These are phyloP conservation scores for Chondrilla cf. caribensis DNA, from an alignment of 37 sponge, comb jelly and placozoan species.

Conservation along the genomic window DNA sequence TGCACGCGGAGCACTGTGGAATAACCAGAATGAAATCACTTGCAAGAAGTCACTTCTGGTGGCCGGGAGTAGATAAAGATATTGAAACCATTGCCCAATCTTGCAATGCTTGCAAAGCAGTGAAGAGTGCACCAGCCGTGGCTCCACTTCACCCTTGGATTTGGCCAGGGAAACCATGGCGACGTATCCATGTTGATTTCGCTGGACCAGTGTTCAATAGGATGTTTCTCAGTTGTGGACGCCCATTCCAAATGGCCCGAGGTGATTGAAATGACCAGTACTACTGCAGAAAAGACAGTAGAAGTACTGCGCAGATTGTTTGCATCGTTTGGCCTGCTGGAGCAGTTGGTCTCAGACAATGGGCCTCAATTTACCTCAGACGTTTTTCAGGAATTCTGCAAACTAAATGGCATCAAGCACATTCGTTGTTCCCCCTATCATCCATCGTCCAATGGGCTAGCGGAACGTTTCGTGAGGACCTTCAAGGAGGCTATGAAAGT, in stretches of 20 bases:
- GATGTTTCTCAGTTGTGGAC: conserved; percentile 19
- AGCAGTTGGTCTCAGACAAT: conserved; percentile 46
- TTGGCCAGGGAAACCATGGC: background rate
- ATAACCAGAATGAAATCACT: conserved; percentile 29
- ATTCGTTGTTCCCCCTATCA: conserved; percentile 37
- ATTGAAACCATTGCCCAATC: background rate
- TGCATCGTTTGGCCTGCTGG: conserved; percentile 11
- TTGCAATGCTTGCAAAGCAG: background rate
- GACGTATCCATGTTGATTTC: conserved; percentile 18
- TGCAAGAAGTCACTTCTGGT: conserved; percentile 35
- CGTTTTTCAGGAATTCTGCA: conserved; percentile 21
- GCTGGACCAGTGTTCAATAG: conserved; percentile 7
- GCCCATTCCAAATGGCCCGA: conserved; percentile 28
- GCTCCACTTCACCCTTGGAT: conserved; percentile 10
- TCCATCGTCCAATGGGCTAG: conserved; percentile 48
- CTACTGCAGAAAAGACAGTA: background rate
- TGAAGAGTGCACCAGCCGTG: background rate
- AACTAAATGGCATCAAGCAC: conserved; percentile 35
- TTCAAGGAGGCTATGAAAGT: conserved; percentile 29
- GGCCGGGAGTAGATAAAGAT: conserved; percentile 25
- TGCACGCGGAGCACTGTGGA: conserved; percentile 20
- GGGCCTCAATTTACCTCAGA: conserved; percentile 22
- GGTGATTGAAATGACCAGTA: background rate
- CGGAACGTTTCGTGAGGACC: conserved; percentile 37
- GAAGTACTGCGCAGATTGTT: conserved; percentile 10